phyloP scores from a whole-genome alignment of 2,113 vertebrate genomes.

The Chrysochloris asiatica region DNA sequence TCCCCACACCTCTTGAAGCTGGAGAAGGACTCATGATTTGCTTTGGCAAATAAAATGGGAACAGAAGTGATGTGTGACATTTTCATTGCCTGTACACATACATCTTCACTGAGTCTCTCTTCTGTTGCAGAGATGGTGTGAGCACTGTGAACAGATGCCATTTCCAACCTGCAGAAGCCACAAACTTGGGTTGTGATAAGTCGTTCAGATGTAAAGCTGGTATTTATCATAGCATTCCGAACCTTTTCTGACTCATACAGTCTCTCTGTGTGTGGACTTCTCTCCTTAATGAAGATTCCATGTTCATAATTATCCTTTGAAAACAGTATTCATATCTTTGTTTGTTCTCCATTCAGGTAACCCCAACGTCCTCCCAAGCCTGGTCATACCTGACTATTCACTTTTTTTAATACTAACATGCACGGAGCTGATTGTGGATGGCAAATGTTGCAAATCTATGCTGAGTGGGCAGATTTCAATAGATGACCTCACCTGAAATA shows the following conservation, averaged over 20 bases:
- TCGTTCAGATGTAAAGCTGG: not conserved
- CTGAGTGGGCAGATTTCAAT: not conserved
- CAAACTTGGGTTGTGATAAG: not conserved
- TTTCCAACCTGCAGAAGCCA: not conserved
- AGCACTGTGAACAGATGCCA: not conserved
- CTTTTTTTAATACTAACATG: not conserved
- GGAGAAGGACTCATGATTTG: not conserved
- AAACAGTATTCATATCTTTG: not conserved
- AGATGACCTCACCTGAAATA: not conserved
- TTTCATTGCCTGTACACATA: not conserved
- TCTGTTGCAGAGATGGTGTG: too few relatives aligned
- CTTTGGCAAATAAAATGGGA: not conserved
- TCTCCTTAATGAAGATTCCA: not conserved
- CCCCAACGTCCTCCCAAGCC: rapidly evolving
- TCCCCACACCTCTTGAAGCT: not conserved
- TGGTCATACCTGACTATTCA: not conserved
- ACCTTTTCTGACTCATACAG: not conserved
- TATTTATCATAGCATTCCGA: not conserved
- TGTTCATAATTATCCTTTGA: not conserved
- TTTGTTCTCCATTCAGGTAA: not conserved
- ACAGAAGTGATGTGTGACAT: not conserved
- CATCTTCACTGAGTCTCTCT: not conserved
- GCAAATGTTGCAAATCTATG: not conserved
- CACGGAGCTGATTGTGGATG: not conserved
- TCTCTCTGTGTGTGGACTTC: rapidly evolving